Percentiles rank a stretch among this genome's conserved stretches.
Evolutionary conservation across 2,888 invertebrate species (phyloP).

Genomic region (Orthosia incerta): DNA sequence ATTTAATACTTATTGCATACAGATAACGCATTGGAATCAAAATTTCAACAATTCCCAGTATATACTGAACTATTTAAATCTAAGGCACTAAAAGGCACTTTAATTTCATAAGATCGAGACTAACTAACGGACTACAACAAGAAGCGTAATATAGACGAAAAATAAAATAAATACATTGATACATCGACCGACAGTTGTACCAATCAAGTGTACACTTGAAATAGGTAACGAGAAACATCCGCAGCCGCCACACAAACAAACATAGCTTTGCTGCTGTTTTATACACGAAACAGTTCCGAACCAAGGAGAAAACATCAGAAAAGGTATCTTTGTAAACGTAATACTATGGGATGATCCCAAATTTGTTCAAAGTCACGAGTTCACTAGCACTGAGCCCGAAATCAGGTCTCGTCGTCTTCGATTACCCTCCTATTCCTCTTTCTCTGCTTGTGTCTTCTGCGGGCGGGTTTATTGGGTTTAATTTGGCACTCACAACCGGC

Average conservation of each 20-base stretch:
- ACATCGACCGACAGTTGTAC: constrained; percentile 69
- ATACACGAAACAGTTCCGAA: constrained; percentile 53
- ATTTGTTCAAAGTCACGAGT: constrained; percentile 84
- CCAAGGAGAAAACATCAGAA: constrained; percentile 61
- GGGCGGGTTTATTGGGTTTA: constrained; percentile 89
- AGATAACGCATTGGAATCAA: constrained; percentile 65
- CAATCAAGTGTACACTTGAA: constrained; percentile 61
- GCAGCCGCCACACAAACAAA: constrained; percentile 62
- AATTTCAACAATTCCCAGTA: constrained; percentile 63
- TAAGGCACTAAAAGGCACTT: constrained; percentile 83
- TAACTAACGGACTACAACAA: constrained; percentile 81
- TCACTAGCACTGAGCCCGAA: constrained; percentile 72
- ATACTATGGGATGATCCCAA: constrained; percentile 74
- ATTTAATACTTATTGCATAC: constrained; percentile 64
- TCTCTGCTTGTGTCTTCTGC: constrained; percentile 81
- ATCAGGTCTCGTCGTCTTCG: constrained; percentile 86
- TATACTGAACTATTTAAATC: constrained; percentile 63
- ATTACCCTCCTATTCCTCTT: constrained; percentile 81
- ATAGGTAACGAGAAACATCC: constrained; percentile 63
- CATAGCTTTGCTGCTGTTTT: constrained; percentile 58
- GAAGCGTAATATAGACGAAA: constrained; percentile 82
- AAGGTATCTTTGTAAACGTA: constrained; percentile 74
- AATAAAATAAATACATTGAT: constrained; percentile 81
- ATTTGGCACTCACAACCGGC: constrained; percentile 97
- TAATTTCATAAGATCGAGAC: constrained; percentile 74